Evolutionary conservation across 2,113 vertebrate genomes (phyloP), one percentile per base, ranked within the genome.

Genomic region (Rattus rattus): DNA sequence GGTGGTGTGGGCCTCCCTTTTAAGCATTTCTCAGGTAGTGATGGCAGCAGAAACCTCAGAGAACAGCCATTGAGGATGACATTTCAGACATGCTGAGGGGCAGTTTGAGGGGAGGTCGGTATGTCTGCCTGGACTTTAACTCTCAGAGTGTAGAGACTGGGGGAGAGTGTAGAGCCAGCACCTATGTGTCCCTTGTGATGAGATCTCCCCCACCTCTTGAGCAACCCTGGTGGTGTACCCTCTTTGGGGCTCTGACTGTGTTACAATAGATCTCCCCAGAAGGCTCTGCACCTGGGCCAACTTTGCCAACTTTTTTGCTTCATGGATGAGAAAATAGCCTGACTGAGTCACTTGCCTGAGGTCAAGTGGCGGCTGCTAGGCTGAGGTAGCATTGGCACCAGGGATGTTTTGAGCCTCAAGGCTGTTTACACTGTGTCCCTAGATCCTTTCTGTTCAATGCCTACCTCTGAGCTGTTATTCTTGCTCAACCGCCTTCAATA

Each of bases 121-220:
- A 2, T 6, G 0, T 26, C 56, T 17, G 1, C 36, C 65, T n/a
- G 30, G 65, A 20, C 54, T 13, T 73, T 59, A 5, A 10, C 4
- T 59, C 59, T 2, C 43, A 1, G 11, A 3, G 76, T 39, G 19
- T 39, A 24, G 88, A 75, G 47, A 70, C 79, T 43, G 28, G 22
- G 61, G 79, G 81, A 63, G 56, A 33, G 1, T 11, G 12, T 67
- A 30, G 65, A 30, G 65, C 65, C 67, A 11, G 65, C 11, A 17
- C 36, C 75, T 79, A 33, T 0, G 10, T 67, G 0, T 0, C 59
- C 4, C 39, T 56, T 75, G 11, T 0, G 2, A 12, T 5, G 3
- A 84, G 65, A 79, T 0, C 43, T 10, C 7, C 8, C 52, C 70
- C 56, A 6, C 7, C n/a, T 30, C 22, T 33, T 39, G 69, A 49